Base-by-base conservation (phyloP, 2,113 vertebrate species). In the Otus sunia region DNA sequence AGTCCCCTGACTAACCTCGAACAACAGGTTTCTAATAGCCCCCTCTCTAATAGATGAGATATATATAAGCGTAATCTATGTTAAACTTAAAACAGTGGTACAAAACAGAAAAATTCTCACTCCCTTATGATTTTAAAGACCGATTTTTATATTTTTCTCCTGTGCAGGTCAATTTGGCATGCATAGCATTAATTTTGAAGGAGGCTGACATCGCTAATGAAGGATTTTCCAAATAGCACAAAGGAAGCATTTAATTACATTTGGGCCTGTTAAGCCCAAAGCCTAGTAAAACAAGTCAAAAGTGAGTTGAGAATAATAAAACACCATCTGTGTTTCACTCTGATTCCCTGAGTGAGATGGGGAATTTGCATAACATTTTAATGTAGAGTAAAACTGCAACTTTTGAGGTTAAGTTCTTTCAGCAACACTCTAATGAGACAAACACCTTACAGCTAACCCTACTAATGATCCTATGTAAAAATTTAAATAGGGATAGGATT, bases 201-300 rank as follows among this genome's bases (percentile, higher is more conserved):
- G 63, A 71, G 45, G 39, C 37, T 63, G 86, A 83, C 49, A 5
- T 39, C 53, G 37, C 52, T 94, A 96, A 96, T 91, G 91, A 95
- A 88, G 79, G 79, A 76, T 78, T 96, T 95, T 94, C 52, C 72
- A 93, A 91, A 78, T 1, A 84, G 69, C 86, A 94, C 88, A 96
- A 95, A 95, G 92, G 86, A 96, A 95, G 64, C 49, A 49, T 94
- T 94, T 95, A 95, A 95, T 94, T 96, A 86, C 84, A 60, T 81
- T 81, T 86, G 88, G 75, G 88, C 23, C 92, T 56, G 86, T 80
- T 81, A 68, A 93, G 83, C 73, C 60, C 64, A 78, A 81, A 94
- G 72, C 47, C 96, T 86, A 94, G 83, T 92, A 95, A 96, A 96
- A 96, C 76, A 91, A 92, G 86, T 81, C 92, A 94, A 94, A 96